A percentile compares a stretch with the other conserved stretches of the same genome.
phyloP scores from a whole-genome alignment of 2,888 invertebrate genomes.

The Drosophila robusta region DNA sequence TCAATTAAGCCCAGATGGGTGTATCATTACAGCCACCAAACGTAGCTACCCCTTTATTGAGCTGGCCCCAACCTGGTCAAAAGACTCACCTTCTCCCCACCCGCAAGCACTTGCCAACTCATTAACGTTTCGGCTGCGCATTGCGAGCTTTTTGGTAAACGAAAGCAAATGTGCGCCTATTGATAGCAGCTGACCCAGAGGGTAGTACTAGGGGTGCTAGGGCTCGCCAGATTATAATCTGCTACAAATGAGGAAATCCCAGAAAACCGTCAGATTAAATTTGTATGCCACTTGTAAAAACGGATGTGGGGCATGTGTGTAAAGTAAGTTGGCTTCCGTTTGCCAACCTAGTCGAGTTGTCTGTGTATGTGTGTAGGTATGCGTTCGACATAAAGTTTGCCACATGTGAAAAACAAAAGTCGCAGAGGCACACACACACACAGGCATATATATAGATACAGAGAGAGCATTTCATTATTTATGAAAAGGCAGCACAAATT shows the following conservation, averaged over 20 bases:
- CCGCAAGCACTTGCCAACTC: constrained; percentile 59
- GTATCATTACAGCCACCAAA: constrained; percentile 9
- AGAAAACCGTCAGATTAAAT: constrained; percentile 73
- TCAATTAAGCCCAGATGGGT: constrained; percentile 25
- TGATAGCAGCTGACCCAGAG: constrained; percentile 40
- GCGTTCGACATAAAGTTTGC: constrained; percentile 47
- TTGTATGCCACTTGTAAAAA: constrained; percentile 67
- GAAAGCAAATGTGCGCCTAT: constrained; percentile 48
- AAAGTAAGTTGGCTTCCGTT: constrained; percentile 31
- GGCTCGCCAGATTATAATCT: constrained; percentile 60
- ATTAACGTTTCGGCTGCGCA: constrained; percentile 53
- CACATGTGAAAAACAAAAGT: constrained; percentile 55
- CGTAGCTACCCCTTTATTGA: neutral
- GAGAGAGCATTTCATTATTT: constrained; percentile 64
- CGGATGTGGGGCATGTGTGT: constrained; percentile 49
- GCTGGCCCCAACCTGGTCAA: neutral
- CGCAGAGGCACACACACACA: constrained; percentile 20
- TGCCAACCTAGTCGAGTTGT: neutral
- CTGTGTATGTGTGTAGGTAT: constrained; percentile 10
- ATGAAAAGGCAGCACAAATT: constrained; percentile 72
- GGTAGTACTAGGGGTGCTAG: neutral
- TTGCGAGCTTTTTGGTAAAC: constrained; percentile 26
- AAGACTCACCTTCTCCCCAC: neutral
- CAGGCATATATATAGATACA: constrained; percentile 39
- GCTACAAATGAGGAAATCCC: constrained; percentile 74